Base-by-base conservation (phyloP, 2,888 invertebrate species). In the Leptopterna dolabrata region DNA sequence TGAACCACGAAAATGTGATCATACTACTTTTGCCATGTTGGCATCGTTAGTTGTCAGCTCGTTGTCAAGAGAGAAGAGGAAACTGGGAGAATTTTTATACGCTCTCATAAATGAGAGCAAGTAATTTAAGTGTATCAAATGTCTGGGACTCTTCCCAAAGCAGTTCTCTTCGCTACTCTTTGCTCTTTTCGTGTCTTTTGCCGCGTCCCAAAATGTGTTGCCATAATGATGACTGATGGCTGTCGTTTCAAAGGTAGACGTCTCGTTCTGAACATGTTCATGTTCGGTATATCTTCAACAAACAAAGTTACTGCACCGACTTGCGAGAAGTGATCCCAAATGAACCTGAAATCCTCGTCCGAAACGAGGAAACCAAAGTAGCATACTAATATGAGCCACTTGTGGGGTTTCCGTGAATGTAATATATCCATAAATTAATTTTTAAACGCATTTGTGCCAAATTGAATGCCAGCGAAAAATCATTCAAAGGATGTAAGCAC, bases 171-270 rank as follows among this genome's bases (percentile, higher is more conserved):
- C 89, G 30, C 89, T 89, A 36, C 90, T 89, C 19, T 90, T 90
- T 76, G 90, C 89, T 70, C 92, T 89, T 87, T 92, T 91, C 47
- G 90, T 88, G 6, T 89, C 87, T 81, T 91, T 91, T 1, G 90
- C 89, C 4, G 92, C 92, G 14, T 92, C 88, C 90, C 92, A 91
- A 88, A 92, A 92, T 0, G 92, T 91, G 1, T 93, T 90, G 86
- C 92, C 91, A 88, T 92, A 93, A 90, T 92, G 92, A 83, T 92
- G 92, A 0, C 92, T 91, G n/a, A n/a, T 0, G 93, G 93, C 11
- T 91, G 91, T 91, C 1, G 63, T 63, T 24, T 27, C 6, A 63
- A 27, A 3, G 24, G 63, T 24, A 11, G 11, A 24, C 9, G 0
- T 1, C 11, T 27, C 13, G 1, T 63, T 63, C 13, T 24, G 24